Evolutionary conservation across 2,113 vertebrate species (phyloP), one percentile per base, ranked within the genome.

Genomic region (Melanostigma gelatinosum): DNA sequence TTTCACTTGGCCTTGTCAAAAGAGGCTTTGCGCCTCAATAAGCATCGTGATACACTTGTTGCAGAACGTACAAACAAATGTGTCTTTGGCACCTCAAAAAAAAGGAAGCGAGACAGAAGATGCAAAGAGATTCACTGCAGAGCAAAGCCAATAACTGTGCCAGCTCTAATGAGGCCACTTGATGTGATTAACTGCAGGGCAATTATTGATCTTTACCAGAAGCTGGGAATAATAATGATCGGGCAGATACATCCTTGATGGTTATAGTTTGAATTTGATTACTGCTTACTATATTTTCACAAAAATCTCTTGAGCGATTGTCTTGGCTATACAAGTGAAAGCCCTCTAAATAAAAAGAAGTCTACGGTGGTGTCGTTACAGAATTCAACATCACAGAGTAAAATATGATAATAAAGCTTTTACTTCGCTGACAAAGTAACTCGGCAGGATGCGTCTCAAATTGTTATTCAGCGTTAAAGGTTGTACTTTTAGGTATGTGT

Each of bases 131-230:
- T 72, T 83, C 42, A 15, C 66, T 52, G n/a, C 34, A 36, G 20
- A 77, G 73, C n/a, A 61, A 74, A 83, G 32, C 20, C 52, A n/a
- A 60, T 80, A 54, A 60, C 40, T 61, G 73, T 65, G 40, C 64
- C 73, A 48, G 48, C 54, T 68, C 58, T 89, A 89, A 88, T 82
- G 70, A 88, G 78, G 63, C 42, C 1, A 20, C 84, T 89, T 89
- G 86, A 92, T 89, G 83, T 38, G 67, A 89, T 85, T 86, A 85
- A 87, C 89, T 83, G 65, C 80, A 66, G 85, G 86, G 68, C 69
- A 76, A 74, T 80, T 88, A 91, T 93, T 89, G 74, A 88, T 89
- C 64, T 44, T 44, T 11, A 50, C 69, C 50, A 57, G 58, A 75
- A 58, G 40, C 55, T 74, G 61, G 48, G 66, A 83, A 71, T 73